Base-by-base conservation (phyloP, 2,797 vertebrate genomes). In the Platyrinchus mystaceus region DNA sequence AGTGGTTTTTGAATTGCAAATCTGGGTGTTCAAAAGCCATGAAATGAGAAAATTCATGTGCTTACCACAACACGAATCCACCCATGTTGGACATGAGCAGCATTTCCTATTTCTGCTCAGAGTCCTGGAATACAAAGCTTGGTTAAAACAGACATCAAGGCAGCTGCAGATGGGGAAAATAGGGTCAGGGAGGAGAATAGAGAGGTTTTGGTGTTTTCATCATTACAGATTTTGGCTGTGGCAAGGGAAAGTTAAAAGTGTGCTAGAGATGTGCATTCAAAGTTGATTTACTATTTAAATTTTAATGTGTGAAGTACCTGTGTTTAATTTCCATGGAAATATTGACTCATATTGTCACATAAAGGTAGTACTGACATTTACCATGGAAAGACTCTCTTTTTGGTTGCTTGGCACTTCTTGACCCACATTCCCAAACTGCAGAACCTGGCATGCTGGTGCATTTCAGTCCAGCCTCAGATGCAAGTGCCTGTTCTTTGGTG, bases 1-100 rank as follows among this genome's bases (percentile, higher is more conserved):
- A 22, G 32, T 28, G 62, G 30, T 73, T 92, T 91, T 84, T 66
- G 83, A 81, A 86, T 86, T 91, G 84, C 83, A 81, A 88, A 90
- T 77, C 17, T 64, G 30, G 17, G 13, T 68, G 66, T 49, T 93
- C 90, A 86, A 77, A 76, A 91, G 64, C 76, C 85, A 84, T 78
- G 68, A 88, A 90, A 88, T 67, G 80, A 90, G 90, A 93, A 49
- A 71, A 74, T 68, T 77, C 9, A 18, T 66, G 76, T 3, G 1
- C 60, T 83, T 80, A 58, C 56, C 80, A 69, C 49, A 77, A 88
- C 60, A 32, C 22, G 64, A 85, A 77, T 70, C 52, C 64, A 63
- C 49, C 37, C 36, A 1, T 84, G 79, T 49, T 90, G 92, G 85
- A 91, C 83, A 90, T 6, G 53, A 94, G 41, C 10, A 49, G 76